phyloP scores from a whole-genome alignment of 2,113 vertebrate species.

The Osmerus eperlanus region DNA sequence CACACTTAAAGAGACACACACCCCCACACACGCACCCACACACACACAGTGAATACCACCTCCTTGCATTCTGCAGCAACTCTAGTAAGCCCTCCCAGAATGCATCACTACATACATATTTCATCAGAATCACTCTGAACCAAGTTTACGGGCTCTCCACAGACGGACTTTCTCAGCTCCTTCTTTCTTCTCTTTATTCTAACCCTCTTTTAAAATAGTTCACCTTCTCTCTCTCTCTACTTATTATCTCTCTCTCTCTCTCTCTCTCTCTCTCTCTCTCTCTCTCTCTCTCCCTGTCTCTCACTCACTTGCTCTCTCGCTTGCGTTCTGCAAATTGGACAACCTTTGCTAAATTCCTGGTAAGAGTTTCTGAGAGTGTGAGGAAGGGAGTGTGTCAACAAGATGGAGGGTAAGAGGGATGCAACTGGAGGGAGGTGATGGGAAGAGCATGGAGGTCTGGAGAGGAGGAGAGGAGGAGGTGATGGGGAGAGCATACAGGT shows the following conservation, averaged over 20 bases:
- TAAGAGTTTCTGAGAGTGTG: not conserved
- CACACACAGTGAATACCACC: not conserved
- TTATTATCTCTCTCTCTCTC: not conserved
- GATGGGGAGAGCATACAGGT: too few species aligned
- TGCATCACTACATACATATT: conserved; percentile 45
- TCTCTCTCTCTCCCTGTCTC: not conserved
- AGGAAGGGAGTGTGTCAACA: not conserved
- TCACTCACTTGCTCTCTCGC: too few species aligned
- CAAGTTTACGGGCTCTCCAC: conserved; percentile 23
- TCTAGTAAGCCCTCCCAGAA: conserved; percentile 24
- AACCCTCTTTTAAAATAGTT: too few species aligned
- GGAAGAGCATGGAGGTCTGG: not conserved
- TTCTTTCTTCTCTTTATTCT: too few species aligned
- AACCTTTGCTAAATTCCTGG: not conserved
- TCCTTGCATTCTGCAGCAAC: not conserved
- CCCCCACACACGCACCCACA: not conserved
- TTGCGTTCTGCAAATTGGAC: not conserved
- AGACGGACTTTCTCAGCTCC: too few species aligned
- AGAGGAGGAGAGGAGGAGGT: not conserved
- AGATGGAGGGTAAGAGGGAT: not conserved
- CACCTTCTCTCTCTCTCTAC: not conserved
- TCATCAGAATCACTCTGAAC: conserved; percentile 30
- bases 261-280: not conserved
- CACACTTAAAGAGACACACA: too few species aligned
- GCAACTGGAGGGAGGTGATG: not conserved